Percentiles rank a stretch among this genome's conserved stretches.
Conservation (phyloP, 2,888 invertebrate species). For the Trissolcus brochymenae region DNA sequence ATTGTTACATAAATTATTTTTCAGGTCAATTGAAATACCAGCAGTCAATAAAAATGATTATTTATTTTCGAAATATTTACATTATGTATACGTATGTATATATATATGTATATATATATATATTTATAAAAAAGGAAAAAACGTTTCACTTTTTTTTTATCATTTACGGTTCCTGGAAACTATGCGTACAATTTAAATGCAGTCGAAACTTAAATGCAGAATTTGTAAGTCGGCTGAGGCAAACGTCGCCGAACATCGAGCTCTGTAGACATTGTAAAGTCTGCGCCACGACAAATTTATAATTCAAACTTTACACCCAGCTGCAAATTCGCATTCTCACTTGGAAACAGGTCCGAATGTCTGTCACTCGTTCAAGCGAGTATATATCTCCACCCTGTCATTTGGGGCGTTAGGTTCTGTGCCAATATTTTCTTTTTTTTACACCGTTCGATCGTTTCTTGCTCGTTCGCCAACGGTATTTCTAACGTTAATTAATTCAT, state of each 20-base stretch:
- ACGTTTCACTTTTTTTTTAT: slow-evolving; percentile 46
- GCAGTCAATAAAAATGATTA: slow-evolving; percentile 74
- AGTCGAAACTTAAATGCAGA: slow-evolving; percentile 59
- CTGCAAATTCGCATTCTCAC: slow-evolving; percentile 20
- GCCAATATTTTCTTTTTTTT: slow-evolving; percentile 11
- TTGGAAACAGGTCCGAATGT: slow-evolving; percentile 35
- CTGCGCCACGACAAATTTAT: slow-evolving; percentile 34
- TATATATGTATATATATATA: neutral
- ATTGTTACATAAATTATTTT: no score
- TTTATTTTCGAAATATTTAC: slow-evolving; percentile 75
- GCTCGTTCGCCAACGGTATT: neutral
- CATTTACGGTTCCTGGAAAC: slow-evolving; percentile 66
- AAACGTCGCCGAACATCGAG: slow-evolving; percentile 30
- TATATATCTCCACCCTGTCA: slow-evolving; percentile 37
- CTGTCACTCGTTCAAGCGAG: slow-evolving; percentile 37
- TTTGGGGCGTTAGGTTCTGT: slow-evolving; percentile 28
- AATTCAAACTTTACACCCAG: slow-evolving; percentile 42
- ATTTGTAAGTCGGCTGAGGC: slow-evolving; percentile 45
- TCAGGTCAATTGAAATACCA: slow-evolving; percentile 11
- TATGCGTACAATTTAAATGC: slow-evolving; percentile 60
- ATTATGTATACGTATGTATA: slow-evolving; percentile 64
- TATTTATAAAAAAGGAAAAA: slow-evolving; percentile 63
- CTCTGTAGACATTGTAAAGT: slow-evolving; percentile 48
- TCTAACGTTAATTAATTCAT: slow-evolving; percentile 34
- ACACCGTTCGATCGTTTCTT: slow-evolving; percentile 16